These are phyloP conservation scores for Crax fasciolata DNA, from an alignment of 2,797 vertebrate genomes.

Conservation along the genomic window DNA sequence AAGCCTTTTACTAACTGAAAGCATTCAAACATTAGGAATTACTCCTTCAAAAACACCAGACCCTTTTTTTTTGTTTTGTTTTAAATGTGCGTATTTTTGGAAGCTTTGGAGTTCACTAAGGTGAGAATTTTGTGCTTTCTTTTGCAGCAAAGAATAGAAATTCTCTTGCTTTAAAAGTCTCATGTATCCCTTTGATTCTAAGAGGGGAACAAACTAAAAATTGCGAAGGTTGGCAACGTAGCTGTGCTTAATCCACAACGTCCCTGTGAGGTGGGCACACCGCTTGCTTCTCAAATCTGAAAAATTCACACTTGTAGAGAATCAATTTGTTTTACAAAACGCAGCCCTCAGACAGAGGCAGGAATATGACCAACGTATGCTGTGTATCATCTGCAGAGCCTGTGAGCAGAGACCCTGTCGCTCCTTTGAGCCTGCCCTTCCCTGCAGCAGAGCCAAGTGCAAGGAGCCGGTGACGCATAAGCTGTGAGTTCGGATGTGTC, in stretches of 20 bases:
- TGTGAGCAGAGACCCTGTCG: not conserved
- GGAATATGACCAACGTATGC: not conserved
- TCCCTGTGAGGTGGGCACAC: not conserved
- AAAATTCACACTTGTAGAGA: not conserved
- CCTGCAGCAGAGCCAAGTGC: not conserved
- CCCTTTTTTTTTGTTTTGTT: not conserved
- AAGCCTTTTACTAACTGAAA: slow-evolving; percentile 12
- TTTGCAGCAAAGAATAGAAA: not conserved
- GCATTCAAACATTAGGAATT: not conserved
- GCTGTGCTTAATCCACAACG: not conserved
- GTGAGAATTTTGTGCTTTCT: not conserved
- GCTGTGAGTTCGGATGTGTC: not conserved
- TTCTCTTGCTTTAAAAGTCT: not conserved
- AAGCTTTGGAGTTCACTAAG: not conserved
- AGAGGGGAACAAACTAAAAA: not conserved
- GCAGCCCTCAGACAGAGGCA: not conserved
- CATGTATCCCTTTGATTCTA: not conserved
- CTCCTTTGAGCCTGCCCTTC: not conserved
- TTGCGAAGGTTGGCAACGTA: not conserved
- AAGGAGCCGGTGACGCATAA: not conserved
- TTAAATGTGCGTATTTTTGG: not conserved
- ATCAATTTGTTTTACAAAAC: not conserved
- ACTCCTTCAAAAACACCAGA: not conserved
- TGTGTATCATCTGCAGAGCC: not conserved
- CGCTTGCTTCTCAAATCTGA: not conserved